These are phyloP conservation scores for Marasmarcha lunaedactyla DNA, from an alignment of 2,888 invertebrate species.

Conservation along the genomic window DNA sequence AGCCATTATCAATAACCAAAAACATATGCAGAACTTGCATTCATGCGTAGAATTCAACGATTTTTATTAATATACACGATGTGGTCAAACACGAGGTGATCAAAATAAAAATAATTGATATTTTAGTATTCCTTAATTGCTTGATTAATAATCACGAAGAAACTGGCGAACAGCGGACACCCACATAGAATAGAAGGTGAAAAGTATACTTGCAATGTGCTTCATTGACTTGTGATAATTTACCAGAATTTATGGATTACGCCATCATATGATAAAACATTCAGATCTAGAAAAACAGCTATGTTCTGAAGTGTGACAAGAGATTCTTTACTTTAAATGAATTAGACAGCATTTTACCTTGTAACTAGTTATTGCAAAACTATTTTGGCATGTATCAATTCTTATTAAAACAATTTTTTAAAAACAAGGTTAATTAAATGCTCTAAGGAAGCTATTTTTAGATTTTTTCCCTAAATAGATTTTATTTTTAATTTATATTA, in stretches of 20 bases:
- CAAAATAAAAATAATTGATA: conserved; percentile 57
- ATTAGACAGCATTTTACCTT: conserved; percentile 45
- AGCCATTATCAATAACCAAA: conserved; percentile 42
- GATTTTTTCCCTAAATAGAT: no score
- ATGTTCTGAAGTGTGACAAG: conserved; percentile 58
- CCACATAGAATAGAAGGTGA: conserved; percentile 46
- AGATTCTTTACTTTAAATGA: conserved; percentile 44
- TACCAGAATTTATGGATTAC: conserved; percentile 44
- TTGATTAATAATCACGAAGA: conserved; percentile 60
- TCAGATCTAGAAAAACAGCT: conserved; percentile 35
- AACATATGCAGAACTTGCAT: conserved; percentile 59
- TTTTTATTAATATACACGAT: conserved; percentile 57
- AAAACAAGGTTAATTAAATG: no score
- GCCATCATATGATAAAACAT: conserved; percentile 53
- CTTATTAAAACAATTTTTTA: no score
- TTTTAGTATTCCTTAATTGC: conserved; percentile 53
- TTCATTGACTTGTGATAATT: conserved; percentile 52
- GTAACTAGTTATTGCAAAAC: no score
- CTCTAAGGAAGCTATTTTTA: no score
- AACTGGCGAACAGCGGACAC: conserved; percentile 61
- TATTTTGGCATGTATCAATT: no score
- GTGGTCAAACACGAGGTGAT: conserved; percentile 51
- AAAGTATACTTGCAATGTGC: conserved; percentile 45
- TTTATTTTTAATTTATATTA: no score
- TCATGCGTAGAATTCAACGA: conserved; percentile 41